Evolutionary conservation across 2,888 invertebrate species (phyloP), one percentile per base, ranked within the genome.

Genomic region (Nineta flava): DNA sequence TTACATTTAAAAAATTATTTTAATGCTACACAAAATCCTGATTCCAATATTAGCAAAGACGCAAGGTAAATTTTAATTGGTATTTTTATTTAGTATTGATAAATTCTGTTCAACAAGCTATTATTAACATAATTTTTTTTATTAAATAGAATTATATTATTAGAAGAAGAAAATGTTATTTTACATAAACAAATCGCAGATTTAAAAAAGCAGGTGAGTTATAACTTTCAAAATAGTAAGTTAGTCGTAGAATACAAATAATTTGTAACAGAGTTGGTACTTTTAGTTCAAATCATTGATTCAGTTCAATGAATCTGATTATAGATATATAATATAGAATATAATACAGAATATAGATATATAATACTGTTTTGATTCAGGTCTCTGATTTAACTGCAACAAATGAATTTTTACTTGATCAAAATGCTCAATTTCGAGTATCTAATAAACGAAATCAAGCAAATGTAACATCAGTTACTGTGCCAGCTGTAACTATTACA

Each of bases 361-460:
- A 21, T 12, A 16, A 26, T 21, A 38, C 9, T 44, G 13, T 48
- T 49, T 21, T 21, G 44, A 44, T 35, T n/a, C 63, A 77, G 69
- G 77, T 81, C 15, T 74, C 74, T 32, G 83, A 83, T 62, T 65
- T 85, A 53, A 79, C 79, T 34, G 82, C 83, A 2, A 82, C 84
- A 9, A 87, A 87, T 62, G 84, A 86, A 61, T 84, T 85, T 62
- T 70, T 87, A 10, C 65, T 86, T 54, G 83, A 83, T 58, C 84
- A 86, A 65, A 85, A 85, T 64, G 83, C 84, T 19, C 78, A 79
- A 54, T 65, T 83, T 52, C 70, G 85, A 31, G 70, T 81, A 53
- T 74, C 74, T 12, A 75, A 73, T 51, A 75, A 76, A 55, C 66
- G 72, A 41, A 66, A 68, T 51, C 71, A 71, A 9, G 65, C 69